A percentile compares a stretch with the other conserved stretches of the same genome.
Evolutionary conservation across 1,140 invertebrate species (phyloP).

Genomic region (Pseudobourletiella spinata): DNA sequence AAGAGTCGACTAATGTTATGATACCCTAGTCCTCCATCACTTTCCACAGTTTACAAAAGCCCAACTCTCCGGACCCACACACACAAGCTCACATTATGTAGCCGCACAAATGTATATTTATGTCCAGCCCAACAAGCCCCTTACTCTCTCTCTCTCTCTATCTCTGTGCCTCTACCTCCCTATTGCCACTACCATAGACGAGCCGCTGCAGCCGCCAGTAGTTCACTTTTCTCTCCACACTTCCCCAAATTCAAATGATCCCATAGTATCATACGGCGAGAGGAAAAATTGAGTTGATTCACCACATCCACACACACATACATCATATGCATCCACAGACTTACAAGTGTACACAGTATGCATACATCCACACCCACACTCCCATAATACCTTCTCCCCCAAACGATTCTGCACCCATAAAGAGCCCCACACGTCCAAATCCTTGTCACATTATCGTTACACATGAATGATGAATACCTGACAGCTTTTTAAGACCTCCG

Average conservation of each 20-base stretch:
- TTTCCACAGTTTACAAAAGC: background rate
- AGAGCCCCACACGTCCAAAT: conserved; percentile 1
- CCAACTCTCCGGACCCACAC: background rate
- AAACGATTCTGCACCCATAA: background rate
- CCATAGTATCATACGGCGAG: background rate
- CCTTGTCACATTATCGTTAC: background rate
- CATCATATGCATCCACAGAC: too few species aligned
- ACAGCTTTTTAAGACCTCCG: background rate
- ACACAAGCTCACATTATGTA: background rate
- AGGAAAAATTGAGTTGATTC: too few species aligned
- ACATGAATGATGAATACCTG: conserved; percentile 4
- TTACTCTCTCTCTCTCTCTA: background rate
- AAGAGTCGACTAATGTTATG: background rate
- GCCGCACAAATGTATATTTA: background rate
- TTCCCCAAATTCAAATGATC: background rate
- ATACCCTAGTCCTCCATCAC: background rate
- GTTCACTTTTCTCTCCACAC: background rate
- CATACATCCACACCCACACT: too few species aligned
- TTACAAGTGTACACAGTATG: too few species aligned
- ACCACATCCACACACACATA: too few species aligned
- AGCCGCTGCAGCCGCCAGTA: background rate
- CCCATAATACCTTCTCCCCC: too few species aligned
- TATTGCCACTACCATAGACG: background rate
- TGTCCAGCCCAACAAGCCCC: background rate
- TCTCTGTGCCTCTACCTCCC: background rate